These are phyloP conservation scores for Torymus aiolomorphi DNA, from an alignment of 2,888 invertebrate species.

Conservation along the genomic window DNA sequence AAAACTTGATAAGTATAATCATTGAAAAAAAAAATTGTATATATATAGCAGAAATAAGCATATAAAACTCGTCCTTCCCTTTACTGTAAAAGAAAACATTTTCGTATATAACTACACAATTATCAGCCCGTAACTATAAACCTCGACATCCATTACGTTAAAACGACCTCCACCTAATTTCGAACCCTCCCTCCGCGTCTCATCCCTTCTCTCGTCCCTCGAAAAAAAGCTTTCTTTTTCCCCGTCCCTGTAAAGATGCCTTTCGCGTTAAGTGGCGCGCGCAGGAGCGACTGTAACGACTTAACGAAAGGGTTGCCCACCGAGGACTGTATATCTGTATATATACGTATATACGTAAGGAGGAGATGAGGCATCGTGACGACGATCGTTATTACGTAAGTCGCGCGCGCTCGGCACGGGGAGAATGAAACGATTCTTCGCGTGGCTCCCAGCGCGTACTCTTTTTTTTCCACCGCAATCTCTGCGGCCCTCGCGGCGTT, in stretches of 20 bases:
- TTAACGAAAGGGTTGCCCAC: slow-evolving; percentile 38
- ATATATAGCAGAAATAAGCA: too few species aligned
- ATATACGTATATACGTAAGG: background rate
- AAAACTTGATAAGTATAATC: too few species aligned
- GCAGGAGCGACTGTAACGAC: slow-evolving; percentile 47
- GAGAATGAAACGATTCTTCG: slow-evolving; percentile 14
- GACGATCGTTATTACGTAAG: slow-evolving; percentile 41
- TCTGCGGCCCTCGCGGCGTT: too few species aligned
- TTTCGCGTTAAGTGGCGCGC: slow-evolving; percentile 45
- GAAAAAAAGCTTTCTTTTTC: too few species aligned
- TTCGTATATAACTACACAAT: too few species aligned
- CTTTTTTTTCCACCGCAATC: slow-evolving; percentile 1
- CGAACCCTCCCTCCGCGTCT: background rate
- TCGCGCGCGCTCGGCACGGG: background rate
- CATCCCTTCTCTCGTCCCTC: too few species aligned
- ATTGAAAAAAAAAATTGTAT: too few species aligned
- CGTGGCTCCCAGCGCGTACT: background rate
- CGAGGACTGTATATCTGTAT: slow-evolving; percentile 17
- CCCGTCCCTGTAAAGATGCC: slow-evolving; percentile 15
- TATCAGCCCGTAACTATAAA: background rate
- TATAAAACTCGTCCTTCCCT: too few species aligned
- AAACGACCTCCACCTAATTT: background rate
- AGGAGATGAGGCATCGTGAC: slow-evolving; percentile 49
- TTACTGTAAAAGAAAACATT: background rate
- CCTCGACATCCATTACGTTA: background rate